A percentile compares a stretch with the other conserved stretches of the same genome.
Evolutionary conservation across 1,140 invertebrate species (phyloP).

Genomic region (Plectrocnemia conspersa): DNA sequence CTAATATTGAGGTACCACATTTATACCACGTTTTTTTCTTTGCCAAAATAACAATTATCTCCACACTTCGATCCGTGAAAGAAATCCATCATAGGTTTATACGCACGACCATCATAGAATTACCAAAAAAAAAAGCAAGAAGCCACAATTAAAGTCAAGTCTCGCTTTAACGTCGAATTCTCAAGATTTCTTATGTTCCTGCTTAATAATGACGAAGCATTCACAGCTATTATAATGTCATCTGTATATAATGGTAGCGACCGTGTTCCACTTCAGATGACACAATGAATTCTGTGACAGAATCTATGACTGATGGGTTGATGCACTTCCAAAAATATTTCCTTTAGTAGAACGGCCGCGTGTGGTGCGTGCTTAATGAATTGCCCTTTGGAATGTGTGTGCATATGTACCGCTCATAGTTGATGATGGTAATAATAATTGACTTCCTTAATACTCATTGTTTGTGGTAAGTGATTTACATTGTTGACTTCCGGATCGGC

Average conservation of each 20-base stretch:
- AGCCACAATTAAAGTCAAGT: slow-evolving; percentile 10
- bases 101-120: slow-evolving; percentile 5
- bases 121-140: background rate
- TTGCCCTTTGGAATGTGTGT: slow-evolving; percentile 9
- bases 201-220: slow-evolving; percentile 12
- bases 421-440: slow-evolving; percentile 15
- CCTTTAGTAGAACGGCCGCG: background rate
- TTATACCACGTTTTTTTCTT: background rate
- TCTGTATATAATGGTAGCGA: slow-evolving; percentile 9
- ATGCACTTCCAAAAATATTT: slow-evolving; percentile 23
- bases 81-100: slow-evolving; percentile 13
- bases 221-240: slow-evolving; percentile 33
- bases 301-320: slow-evolving; percentile 29
- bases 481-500: slow-evolving; percentile 22
- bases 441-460: slow-evolving; percentile 21
- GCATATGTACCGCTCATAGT: background rate
- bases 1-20: background rate
- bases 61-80: slow-evolving; percentile 8
- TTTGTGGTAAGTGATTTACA: slow-evolving; percentile 24
- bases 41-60: slow-evolving; percentile 9
- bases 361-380: slow-evolving; percentile 16
- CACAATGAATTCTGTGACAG: slow-evolving; percentile 27
- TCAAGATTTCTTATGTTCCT: slow-evolving; percentile 9
- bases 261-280: slow-evolving; percentile 11
- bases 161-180: slow-evolving; percentile 1